Evolutionary conservation across 2,888 invertebrate species (phyloP).

Genomic region (Stenotaenia linearis): DNA sequence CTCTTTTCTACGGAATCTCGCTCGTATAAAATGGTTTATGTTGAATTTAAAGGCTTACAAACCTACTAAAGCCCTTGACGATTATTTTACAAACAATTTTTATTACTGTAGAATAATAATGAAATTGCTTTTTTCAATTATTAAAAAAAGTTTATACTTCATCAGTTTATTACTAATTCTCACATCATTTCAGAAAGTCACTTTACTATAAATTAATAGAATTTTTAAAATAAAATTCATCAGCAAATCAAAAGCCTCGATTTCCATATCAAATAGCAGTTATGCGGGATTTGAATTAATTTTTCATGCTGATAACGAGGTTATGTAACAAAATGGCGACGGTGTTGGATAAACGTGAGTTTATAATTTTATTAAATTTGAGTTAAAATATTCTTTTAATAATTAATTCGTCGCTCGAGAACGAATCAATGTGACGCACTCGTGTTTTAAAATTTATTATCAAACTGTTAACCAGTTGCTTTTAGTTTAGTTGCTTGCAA

Average conservation of each 20-base stretch:
- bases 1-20: background rate
- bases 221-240: background rate
- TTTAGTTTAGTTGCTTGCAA: background rate
- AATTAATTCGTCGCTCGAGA: no score
- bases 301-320: no score
- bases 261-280: no score
- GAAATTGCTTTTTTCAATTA: background rate
- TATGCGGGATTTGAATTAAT: no score
- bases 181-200: background rate
- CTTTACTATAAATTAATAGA: background rate
- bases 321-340: no score
- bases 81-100: background rate
- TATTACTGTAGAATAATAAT: background rate
- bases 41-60: background rate
- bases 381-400: no score
- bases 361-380: no score
- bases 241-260: no score
- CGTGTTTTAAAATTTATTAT: background rate
- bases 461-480: background rate
- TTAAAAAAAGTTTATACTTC: background rate
- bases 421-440: background rate
- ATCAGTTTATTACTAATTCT: background rate
- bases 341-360: no score
- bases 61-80: background rate
- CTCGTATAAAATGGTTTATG: background rate